Evolutionary conservation across 1,140 invertebrate genomes (phyloP), one percentile per base, ranked within the genome.

Genomic region (Stratiolaelaps scimitus): DNA sequence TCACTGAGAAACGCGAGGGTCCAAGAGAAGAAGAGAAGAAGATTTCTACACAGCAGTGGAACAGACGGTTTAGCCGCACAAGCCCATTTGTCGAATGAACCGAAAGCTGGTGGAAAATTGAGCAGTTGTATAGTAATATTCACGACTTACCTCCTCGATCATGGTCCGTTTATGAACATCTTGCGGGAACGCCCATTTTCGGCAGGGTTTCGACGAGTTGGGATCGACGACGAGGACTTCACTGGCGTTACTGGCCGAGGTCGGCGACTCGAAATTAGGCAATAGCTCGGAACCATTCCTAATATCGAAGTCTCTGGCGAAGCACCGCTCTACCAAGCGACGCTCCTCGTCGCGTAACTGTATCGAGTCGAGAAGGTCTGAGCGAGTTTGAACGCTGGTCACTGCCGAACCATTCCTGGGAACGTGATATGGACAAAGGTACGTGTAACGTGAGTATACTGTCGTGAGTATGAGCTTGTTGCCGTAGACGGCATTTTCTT

Each of bases 81-180:
- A 45, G 44, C 13, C 19, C 44, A 13, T 45, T 45, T 13, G n/a
- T 45, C 19, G 13, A 45, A 13, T 45, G 44, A 45, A 13, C 13
- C 44, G 44, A n/a, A 13, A 13, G 44, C 13, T 13, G n/a, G n/a
- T 13, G n/a, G n/a, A 45, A n/a, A 45, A 45, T 19, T 19, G 13
- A 45, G n/a, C 44, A 45, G n/a, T 60, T 40, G 34, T 40, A 40
- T 40, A 40, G 5, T n/a, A n/a, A n/a, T 40, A 6, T 40, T 10
- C 5, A 40, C 34, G 34, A 10, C 53, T 2, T 29, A 60, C 53
- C 53, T 60, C 53, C 26, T 60, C 53, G 4, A 60, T 60, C 53
- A 60, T 60, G 23, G 53, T 60, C 2, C 53, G 53, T 26, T 60
- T 60, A 34, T 60, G 53, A 15, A 60, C 53, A 26, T 60, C 53